phyloP scores from a whole-genome alignment of 1,140 invertebrate species.

The Hyles vespertilio region DNA sequence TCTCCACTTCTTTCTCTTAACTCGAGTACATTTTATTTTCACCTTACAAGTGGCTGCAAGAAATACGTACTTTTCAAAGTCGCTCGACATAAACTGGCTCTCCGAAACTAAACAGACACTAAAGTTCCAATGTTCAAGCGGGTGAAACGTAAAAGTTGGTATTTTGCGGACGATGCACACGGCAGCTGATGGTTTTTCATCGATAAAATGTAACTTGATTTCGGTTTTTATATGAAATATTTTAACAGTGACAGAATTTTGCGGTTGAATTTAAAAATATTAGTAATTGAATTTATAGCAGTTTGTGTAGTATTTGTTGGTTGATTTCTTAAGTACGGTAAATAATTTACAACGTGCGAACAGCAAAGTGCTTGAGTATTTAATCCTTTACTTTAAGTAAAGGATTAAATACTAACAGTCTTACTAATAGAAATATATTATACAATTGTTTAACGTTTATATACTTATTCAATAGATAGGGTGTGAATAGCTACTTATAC shows the following conservation, averaged over 20 bases:
- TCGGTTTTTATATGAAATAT: no score
- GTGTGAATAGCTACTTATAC: no score
- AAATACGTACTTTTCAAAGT: conserved; percentile 53
- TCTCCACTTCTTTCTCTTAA: conserved; percentile 1
- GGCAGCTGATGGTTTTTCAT: conserved; percentile 26
- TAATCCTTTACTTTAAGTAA: no score
- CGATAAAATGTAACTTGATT: no score
- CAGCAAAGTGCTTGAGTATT: no score
- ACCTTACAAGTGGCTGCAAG: conserved; percentile 26
- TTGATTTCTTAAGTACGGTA: no score
- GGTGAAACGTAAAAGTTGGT: conserved; percentile 40
- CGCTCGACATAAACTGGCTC: conserved; percentile 46
- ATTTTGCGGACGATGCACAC: conserved; percentile 25
- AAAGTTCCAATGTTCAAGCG: conserved; percentile 45
- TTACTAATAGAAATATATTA: no score
- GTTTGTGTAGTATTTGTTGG: background rate
- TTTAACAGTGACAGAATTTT: no score
- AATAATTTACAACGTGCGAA: no score
- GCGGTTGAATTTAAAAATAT: background rate
- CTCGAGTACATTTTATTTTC: conserved; percentile 30
- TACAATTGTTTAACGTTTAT: no score
- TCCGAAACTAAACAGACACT: conserved; percentile 49
- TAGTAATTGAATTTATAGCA: background rate
- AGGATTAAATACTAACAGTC: no score
- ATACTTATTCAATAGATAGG: no score